A percentile compares a stretch with the other conserved stretches of the same genome.
These are phyloP conservation scores for Erynnis tages DNA, from an alignment of 2,888 invertebrate species.

Conservation along the genomic window DNA sequence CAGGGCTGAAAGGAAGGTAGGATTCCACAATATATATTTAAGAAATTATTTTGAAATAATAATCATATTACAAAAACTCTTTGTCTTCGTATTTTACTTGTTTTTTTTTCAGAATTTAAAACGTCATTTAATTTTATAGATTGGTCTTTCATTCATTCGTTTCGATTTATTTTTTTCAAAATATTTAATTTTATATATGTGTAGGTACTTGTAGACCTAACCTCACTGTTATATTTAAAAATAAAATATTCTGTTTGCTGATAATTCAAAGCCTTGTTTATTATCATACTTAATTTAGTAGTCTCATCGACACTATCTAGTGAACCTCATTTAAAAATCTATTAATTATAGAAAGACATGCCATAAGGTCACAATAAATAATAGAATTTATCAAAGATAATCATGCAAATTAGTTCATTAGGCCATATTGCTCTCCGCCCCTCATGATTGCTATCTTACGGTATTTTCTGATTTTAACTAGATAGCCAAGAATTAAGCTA, in stretches of 20 bases:
- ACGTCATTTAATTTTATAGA: too few relatives aligned
- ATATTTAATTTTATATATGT: too few relatives aligned
- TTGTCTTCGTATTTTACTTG: too few relatives aligned
- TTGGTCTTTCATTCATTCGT: too few relatives aligned
- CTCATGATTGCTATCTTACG: constrained; percentile 33
- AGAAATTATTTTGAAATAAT: too few relatives aligned
- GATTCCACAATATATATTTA: too few relatives aligned
- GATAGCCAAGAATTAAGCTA: constrained; percentile 9
- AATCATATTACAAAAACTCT: too few relatives aligned
- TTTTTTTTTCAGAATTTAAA: too few relatives aligned
- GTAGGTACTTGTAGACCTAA: too few relatives aligned
- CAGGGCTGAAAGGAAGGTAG: too few relatives aligned
- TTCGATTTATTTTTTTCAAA: too few relatives aligned
- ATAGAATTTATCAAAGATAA: constrained; percentile 55
- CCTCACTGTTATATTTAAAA: too few relatives aligned
- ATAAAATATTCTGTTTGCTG: background rate
- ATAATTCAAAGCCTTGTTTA: background rate
- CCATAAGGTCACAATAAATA: constrained; percentile 64
- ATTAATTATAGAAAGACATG: constrained; percentile 30
- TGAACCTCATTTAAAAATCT: constrained; percentile 14
- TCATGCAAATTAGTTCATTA: constrained; percentile 50
- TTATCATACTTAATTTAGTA: constrained; percentile 3
- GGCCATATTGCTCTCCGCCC: constrained; percentile 51
- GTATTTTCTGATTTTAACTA: constrained; percentile 12
- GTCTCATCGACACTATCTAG: constrained; percentile 4